These are phyloP conservation scores for Lepidonotus clava DNA, from an alignment of 2,888 invertebrate species.

Conservation along the genomic window DNA sequence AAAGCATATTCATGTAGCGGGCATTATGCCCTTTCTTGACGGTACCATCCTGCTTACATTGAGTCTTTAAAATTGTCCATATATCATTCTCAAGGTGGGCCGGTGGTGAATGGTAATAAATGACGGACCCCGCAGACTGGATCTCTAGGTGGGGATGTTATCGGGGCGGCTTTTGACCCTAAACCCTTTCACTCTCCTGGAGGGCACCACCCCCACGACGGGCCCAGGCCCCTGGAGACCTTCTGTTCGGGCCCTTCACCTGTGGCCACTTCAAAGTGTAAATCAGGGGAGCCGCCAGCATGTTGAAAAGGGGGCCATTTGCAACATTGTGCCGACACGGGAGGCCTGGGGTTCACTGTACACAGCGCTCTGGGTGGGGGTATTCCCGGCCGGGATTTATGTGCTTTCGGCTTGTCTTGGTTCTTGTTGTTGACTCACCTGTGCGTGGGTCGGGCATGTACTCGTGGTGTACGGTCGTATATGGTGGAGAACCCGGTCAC, in stretches of 20 bases:
- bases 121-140: too few species aligned
- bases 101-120: too few species aligned
- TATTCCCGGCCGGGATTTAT: not conserved
- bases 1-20: too few species aligned
- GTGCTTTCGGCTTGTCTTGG: not conserved
- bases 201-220: not conserved
- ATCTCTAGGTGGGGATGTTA: constrained; percentile 1
- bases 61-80: too few species aligned
- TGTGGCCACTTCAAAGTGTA: not conserved
- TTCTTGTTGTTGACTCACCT: not conserved
- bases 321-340: not conserved
- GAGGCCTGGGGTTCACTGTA: too few species aligned
- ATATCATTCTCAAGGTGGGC: too few species aligned
- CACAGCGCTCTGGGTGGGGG: not conserved
- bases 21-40: too few species aligned
- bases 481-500: not conserved
- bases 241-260: not conserved
- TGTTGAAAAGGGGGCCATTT: constrained; percentile 3
- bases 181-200: not conserved
- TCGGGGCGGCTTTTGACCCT: constrained; percentile 15
- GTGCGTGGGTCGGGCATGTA: too few species aligned
- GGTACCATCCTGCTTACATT: too few species aligned
- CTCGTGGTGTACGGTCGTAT: too few species aligned
- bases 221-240: not conserved
- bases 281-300: constrained; percentile 6